Base-by-base conservation (phyloP, 2,888 invertebrate genomes). In the Catotricha subobsoleta region DNA sequence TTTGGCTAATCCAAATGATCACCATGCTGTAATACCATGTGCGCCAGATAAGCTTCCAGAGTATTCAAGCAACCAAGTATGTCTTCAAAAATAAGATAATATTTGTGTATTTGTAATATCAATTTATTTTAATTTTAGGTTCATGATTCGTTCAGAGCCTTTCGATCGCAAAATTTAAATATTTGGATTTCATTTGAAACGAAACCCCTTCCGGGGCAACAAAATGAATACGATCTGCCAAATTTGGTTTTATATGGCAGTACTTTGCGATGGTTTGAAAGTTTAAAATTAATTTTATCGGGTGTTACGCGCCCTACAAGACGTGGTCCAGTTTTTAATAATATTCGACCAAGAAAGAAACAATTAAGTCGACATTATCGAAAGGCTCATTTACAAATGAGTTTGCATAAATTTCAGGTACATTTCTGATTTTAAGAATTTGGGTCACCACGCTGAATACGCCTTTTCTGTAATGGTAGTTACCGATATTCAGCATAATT, bases 31-130 rank as follows among this genome's bases (percentile, higher is more conserved):
- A 1, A 81, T 87, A 59, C 91, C 94, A 1, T 94, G 92, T 63
- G 94, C 97, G 10, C 94, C 97, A 0, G 84, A 94, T 47, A 81
- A 92, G 56, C 69, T 95, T 44, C 97, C 97, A 0, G 95, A 97
- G 62, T 95, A 91, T 65, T 91, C 92, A 2, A 88, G 88, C 55
- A 90, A 92, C 62, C 90, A 90, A 67, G 80, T 79, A 20, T 43
- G 47, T 19, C 44, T 37, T 18, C 31, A 19, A 8, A 10, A 10
- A 25, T 41, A 19, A 21, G 27, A n/a, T n/a, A n/a, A n/a, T n/a
- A n/a, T n/a, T n/a, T n/a, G n/a, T n/a, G n/a, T n/a, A n/a, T n/a
- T n/a, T n/a, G n/a, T n/a, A n/a, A n/a, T n/a, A n/a, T n/a, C n/a
- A n/a, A n/a, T n/a, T n/a, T n/a, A n/a, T n/a, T 16, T 42, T 16